Evolutionary conservation across 2,113 vertebrate genomes (phyloP), one percentile per base, ranked within the genome.

Genomic region (Erythrolamprus reginae): DNA sequence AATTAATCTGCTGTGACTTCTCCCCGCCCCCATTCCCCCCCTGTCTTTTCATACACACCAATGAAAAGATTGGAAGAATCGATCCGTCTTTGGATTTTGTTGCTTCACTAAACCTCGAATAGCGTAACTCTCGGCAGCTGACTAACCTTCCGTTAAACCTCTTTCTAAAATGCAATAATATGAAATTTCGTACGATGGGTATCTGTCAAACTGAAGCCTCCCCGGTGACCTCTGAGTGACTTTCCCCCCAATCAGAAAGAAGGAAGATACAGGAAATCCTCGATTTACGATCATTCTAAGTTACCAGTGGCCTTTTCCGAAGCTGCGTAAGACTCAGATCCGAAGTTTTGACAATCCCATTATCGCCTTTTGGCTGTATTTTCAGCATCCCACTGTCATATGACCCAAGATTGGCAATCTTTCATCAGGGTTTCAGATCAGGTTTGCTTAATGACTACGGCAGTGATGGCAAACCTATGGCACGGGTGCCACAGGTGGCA

Each of bases 311-410:
- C 24, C 58, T 61, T 61, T 26, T 26, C 58, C 26, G 26, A 61
- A 61, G 58, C 58, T 5, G 12, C 28, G 28, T 28, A 28, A 9
- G 1, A 61, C 26, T 61, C 58, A n/a, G 58, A 61, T 61, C n/a
- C 10, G 0, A n/a, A n/a, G 58, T 61, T 61, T 10, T 61, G 58
- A n/a, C 28, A 4, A 4, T 61, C 58, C 26, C 10, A 61, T 61
- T 13, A 61, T 61, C 26, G 4, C 10, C 26, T 28, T 61, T 61
- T 61, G 58, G 28, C 8, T n/a, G 28, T 28, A 65, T 65, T 65
- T 15, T 2, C 61, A 65, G 58, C 10, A n/a, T n/a, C 58, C 10
- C 58, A 0, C 10, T 1, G 0, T 61, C 26, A 13, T 1, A 0
- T 65, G 58, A 28, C 26, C 45, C 58, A n/a, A 65, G 28, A 5